Evolutionary conservation across 64 coral and sea anemone genomes (phyloP), one percentile per base, ranked within the genome.

Genomic region (Pachyseris speciosa): DNA sequence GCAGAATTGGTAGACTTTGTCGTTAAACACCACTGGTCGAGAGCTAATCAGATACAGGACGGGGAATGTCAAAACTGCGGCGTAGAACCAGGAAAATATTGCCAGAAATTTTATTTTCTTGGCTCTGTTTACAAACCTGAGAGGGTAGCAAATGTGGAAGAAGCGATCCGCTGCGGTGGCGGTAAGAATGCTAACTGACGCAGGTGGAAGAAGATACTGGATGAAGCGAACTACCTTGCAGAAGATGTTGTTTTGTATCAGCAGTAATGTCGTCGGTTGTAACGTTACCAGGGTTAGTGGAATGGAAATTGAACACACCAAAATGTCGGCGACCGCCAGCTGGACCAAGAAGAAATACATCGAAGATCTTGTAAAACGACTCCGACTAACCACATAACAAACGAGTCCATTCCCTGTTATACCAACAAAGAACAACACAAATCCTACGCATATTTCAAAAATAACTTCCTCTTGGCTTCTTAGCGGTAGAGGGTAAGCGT

Each of bases 291-390:
- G 64, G 7, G 93, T 95, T 11, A 95, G 85, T 16, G 93, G 93
- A 24, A 95, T 85, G 2, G 93, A 95, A 36, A 91, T 72, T 5
- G 43, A 91, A 5, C 80, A 86, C 11, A 95, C 88, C 6, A 91
- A 40, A 28, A 95, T 80, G 44, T 95, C 93, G 7, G 93, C 93
- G 22, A 86, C 84, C 4, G 93, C 93, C 2, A 95, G 72, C 33
- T 95, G 86, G 0, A 64, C 50, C 93, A 95, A 86, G 34, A 95
- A 91, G 27, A 85, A 91, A 44, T 95, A 95, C 93, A 95, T 95
- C 5, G 93, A 91, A 17, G 93, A 95, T 38, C 75, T 85, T 41
- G 93, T 95, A 27, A 59, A 90, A 12, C 83, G 79, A 5, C 78
- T 95, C 4, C 76, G 86, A n/a, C 67, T 69, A 19, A 95, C 86